Conservation (phyloP, 1,140 invertebrate genomes). For the Araneus ventricosus region DNA sequence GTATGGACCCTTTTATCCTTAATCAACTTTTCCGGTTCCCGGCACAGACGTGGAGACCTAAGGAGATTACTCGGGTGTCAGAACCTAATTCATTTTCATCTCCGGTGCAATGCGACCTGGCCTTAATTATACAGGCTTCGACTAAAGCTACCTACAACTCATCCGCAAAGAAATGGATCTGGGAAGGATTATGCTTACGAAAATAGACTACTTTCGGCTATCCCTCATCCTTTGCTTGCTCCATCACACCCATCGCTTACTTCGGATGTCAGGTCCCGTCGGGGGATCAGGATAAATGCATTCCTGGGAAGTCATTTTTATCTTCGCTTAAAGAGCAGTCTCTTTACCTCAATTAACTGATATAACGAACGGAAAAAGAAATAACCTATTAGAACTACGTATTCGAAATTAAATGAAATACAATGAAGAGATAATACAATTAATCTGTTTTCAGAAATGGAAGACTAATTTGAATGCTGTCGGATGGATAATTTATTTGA, state of each 20-base stretch:
- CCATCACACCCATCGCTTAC: neutral
- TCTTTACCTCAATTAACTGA: neutral
- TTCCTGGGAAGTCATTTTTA: neutral
- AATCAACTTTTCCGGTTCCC: neutral
- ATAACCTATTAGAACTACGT: neutral
- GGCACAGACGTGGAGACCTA: neutral
- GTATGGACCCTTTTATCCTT: neutral
- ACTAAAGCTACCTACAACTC: neutral
- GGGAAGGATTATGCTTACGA: neutral
- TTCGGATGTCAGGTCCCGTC: neutral
- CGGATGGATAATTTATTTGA: no score
- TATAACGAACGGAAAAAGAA: neutral
- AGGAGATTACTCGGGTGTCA: neutral
- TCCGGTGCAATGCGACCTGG: neutral
- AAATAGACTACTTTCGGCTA: neutral
- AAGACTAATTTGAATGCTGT: no score
- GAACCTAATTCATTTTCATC: constrained; percentile 29
- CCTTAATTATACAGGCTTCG: neutral
- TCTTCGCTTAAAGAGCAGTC: neutral
- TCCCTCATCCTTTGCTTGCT: neutral
- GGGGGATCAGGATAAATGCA: neutral
- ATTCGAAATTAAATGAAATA: no score
- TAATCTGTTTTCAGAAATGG: no score
- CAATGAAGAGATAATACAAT: no score
- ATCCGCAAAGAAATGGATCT: neutral